Evolutionary conservation across 2,113 vertebrate species (phyloP).

Genomic region (Otocyon megalotis): DNA sequence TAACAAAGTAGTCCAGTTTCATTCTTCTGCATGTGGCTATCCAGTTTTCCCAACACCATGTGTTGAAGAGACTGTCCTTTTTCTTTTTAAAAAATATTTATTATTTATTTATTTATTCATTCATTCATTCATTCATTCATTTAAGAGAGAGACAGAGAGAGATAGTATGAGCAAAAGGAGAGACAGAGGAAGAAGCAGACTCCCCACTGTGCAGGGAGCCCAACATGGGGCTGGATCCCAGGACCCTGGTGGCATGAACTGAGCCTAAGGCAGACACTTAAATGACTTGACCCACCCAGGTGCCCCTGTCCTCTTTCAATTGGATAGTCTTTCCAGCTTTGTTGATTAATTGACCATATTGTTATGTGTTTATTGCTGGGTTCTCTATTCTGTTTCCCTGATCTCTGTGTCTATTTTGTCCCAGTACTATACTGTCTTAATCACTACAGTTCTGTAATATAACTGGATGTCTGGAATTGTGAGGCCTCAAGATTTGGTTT

Average conservation of each 20-base stretch:
- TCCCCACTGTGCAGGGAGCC: too few relatives aligned
- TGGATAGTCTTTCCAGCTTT: background rate
- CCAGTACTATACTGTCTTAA: background rate
- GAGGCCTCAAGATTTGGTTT: background rate
- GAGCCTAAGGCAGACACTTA: too few relatives aligned
- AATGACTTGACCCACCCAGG: too few relatives aligned
- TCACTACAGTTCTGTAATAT: background rate
- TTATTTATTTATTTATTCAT: too few relatives aligned
- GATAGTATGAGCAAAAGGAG: too few relatives aligned
- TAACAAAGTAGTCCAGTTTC: background rate
- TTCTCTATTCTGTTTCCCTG: background rate
- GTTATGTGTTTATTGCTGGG: background rate
- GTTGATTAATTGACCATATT: background rate
- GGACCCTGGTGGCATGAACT: too few relatives aligned
- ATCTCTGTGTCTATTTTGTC: background rate
- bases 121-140: too few relatives aligned
- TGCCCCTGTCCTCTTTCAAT: background rate
- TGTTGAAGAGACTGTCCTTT: background rate
- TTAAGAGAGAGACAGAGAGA: too few relatives aligned
- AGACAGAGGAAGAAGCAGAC: too few relatives aligned
- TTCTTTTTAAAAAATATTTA: too few relatives aligned
- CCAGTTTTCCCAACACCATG: background rate
- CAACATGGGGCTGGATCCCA: too few relatives aligned
- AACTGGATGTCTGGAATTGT: background rate
- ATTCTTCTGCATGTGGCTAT: background rate